Evolutionary conservation across 2,888 invertebrate genomes (phyloP), one percentile per base, ranked within the genome.

Genomic region (Acrobasis suavella): DNA sequence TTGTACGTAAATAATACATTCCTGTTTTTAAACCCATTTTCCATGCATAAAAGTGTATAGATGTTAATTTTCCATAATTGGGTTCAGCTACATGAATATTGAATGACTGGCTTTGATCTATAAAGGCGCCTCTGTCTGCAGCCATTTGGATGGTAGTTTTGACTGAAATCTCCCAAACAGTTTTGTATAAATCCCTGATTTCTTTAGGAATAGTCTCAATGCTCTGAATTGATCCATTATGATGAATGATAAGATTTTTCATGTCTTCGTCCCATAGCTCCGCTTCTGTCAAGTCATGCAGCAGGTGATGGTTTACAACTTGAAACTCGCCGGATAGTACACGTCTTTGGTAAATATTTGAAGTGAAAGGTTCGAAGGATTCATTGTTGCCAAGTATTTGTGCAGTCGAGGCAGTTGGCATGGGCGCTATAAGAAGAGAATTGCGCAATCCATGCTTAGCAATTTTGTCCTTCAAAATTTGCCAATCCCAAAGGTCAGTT

Each of bases 301-400:
- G 86, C 67, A 99, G 93, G 88, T 99, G 99, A 72, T 98, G 98
- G 86, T 99, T 99, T 0, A 99, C 98, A 22, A 99, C 95, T 93
- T 97, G 95, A 81, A 98, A 99, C 90, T 99, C 98, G 0, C 99
- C 99, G 3, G 98, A 98, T 7, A 99, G 91, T 0, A 99, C 99
- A 59, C 98, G 93, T 71, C 99, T 93, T 17, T 96, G 96, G 86
- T 99, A 99, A 73, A 99, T 97, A 82, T 99, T 99, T 46, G 97
- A 98, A 0, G 99, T 99, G 86, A 99, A 99, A 0, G 99, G 98
- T 87, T 99, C 99, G 78, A 99, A 96, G 0, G 98, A 97, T 86
- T 99, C 99, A 83, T 99, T 99, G 83, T 99, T 99, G 16, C 99
- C 99, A 54, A 99, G 94, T 79, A 99, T 99, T 90, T 99, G 99